Percentiles rank a stretch among this genome's conserved stretches.
phyloP scores from a whole-genome alignment of 2,888 invertebrate species.

The Dinocampus coccinellae region DNA sequence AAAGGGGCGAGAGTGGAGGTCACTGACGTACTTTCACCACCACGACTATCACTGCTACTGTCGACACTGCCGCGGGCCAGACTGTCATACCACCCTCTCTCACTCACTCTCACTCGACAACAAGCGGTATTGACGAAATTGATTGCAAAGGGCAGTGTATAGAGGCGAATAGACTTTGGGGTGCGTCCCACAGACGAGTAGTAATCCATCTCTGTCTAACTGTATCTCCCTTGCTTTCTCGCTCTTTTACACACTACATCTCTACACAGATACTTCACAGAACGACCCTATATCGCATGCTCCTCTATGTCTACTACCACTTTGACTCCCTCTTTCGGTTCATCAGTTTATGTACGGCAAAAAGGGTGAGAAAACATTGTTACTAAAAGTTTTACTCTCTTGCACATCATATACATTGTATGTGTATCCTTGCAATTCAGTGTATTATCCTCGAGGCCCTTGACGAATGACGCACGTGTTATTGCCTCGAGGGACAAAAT shows the following conservation, averaged over 20 bases:
- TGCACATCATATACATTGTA: constrained; percentile 42
- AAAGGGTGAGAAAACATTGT: constrained; percentile 67
- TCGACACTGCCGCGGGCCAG: constrained; percentile 57
- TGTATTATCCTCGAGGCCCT: constrained; percentile 42
- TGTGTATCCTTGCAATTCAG: constrained; percentile 23
- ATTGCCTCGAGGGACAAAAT: constrained; percentile 55
- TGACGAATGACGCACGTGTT: constrained; percentile 53
- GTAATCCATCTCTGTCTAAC: constrained; percentile 27
- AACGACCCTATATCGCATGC: constrained; percentile 20
- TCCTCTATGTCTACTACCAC: constrained; percentile 23
- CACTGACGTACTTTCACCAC: constrained; percentile 41
- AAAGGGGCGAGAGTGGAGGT: constrained; percentile 37
- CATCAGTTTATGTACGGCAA: constrained; percentile 43
- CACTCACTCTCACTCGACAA: constrained; percentile 60
- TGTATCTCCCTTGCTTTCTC: constrained; percentile 24
- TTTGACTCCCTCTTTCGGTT: constrained; percentile 28
- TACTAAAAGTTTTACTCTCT: constrained; percentile 60
- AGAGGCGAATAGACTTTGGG: constrained; percentile 28
- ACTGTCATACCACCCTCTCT: no score
- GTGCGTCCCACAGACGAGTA: constrained; percentile 32
- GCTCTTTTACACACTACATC: constrained; percentile 4
- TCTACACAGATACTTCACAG: constrained; percentile 14
- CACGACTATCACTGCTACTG: constrained; percentile 30
- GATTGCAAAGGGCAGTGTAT: constrained; percentile 60
- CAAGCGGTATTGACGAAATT: constrained; percentile 67